These are phyloP conservation scores for Clarias pachynema DNA, from an alignment of 2,797 vertebrate genomes.

Conservation along the genomic window DNA sequence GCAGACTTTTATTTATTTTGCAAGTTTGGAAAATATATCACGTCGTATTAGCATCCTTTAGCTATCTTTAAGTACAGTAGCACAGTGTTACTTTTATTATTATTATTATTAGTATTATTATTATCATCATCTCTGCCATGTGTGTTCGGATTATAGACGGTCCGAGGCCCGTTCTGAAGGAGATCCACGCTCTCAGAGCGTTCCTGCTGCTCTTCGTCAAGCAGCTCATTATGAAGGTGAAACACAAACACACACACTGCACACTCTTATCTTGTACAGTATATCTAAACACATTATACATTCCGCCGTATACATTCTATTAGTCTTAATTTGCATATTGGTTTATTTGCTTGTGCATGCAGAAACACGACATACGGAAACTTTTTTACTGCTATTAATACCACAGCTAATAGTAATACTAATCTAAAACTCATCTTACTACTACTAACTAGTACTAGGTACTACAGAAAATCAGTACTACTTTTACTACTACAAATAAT, in stretches of 20 bases:
- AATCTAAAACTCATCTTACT: not conserved
- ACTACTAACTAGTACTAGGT: not conserved
- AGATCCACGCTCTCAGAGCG: conserved; percentile 89
- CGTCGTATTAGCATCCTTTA: not conserved
- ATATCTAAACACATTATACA: not conserved
- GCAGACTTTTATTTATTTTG: not conserved
- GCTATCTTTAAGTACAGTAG: not conserved
- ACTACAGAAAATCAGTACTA: no score
- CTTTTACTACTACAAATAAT: no score
- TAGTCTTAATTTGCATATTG: not conserved
- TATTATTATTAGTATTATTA: no score
- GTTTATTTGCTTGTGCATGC: not conserved
- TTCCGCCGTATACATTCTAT: not conserved
- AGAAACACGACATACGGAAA: not conserved
- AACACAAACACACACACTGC: conserved; percentile 1
- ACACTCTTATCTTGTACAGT: no score
- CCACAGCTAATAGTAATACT: not conserved
- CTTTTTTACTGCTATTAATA: not conserved
- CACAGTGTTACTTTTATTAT: not conserved
- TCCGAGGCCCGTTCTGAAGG: conserved; percentile 89
- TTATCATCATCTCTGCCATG: not conserved
- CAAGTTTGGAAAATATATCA: not conserved
- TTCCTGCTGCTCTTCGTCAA: conserved; percentile 94
- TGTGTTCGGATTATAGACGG: conserved; percentile 79
- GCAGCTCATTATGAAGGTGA: conserved; percentile 97